Percentiles rank a stretch among this genome's conserved stretches.
phyloP scores from a whole-genome alignment of 2,888 invertebrate genomes.

The Eumerus sabulonum region DNA sequence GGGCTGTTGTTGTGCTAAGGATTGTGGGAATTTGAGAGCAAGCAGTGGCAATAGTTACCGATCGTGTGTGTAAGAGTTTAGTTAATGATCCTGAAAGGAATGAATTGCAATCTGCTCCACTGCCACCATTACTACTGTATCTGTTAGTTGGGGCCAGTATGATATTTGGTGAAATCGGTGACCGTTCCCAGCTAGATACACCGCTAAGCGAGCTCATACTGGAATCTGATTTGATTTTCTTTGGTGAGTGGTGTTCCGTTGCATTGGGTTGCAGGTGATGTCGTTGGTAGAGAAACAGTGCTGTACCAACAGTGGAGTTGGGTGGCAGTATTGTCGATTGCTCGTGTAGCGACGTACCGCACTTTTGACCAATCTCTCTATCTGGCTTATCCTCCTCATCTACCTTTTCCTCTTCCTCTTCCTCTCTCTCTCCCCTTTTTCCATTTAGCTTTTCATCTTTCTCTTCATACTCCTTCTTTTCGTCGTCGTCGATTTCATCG shows the following conservation, averaged over 20 bases:
- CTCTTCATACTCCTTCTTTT: conserved; percentile 1
- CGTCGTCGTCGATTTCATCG: background rate
- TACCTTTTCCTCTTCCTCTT: background rate
- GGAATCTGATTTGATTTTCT: conserved; percentile 87
- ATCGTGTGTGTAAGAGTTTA: conserved; percentile 49
- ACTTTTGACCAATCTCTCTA: background rate
- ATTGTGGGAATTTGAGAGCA: conserved; percentile 56
- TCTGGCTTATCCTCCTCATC: background rate
- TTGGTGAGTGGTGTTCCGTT: conserved; percentile 68
- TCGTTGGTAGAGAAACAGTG: conserved; percentile 17
- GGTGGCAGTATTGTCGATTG: background rate
- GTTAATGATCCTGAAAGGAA: conserved; percentile 31
- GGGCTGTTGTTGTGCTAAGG: conserved; percentile 56
- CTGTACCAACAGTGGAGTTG: background rate
- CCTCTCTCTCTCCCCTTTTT: background rate
- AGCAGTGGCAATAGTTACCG: conserved; percentile 42
- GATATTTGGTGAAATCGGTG: conserved; percentile 85
- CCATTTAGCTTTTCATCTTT: background rate
- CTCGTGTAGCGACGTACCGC: background rate
- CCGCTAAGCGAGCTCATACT: conserved; percentile 93
- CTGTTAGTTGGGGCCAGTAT: conserved; percentile 12
- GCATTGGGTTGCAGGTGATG: conserved; percentile 34
- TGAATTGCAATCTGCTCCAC: conserved; percentile 34
- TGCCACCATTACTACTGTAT: background rate
- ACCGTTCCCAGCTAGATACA: conserved; percentile 91